Evolutionary conservation across 2,888 invertebrate species (phyloP), one percentile per base, ranked within the genome.

Genomic region (Meteorus cinctellus): DNA sequence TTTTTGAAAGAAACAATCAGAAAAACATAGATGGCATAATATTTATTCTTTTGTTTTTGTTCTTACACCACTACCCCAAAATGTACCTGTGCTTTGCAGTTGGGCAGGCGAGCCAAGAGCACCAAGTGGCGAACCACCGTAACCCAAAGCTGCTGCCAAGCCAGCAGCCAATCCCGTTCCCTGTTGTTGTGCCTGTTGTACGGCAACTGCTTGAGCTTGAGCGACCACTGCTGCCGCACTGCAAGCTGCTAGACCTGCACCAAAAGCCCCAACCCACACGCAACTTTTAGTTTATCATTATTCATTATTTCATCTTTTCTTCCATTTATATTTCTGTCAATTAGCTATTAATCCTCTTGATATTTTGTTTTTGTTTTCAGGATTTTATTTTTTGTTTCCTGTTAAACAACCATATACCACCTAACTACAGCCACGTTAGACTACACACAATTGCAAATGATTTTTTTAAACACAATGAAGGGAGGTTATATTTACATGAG

Each of bases 221-320:
- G 89, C 89, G 80, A 89, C 89, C 83, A 87, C 89, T 73, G 89
- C 89, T 75, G 88, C 89, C 82, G 91, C 91, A 82, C 93, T 93
- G 89, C 92, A 93, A 85, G 93, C 90, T 78, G 93, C 93, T 82
- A 94, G 90, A 86, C 93, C 93, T 92, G 88, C 86, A 88, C 90
- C 88, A 85, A 87, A 87, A 85, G 87, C 88, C 88, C 84, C 83
- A 85, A 84, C 86, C 86, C 82, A 86, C 84, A 86, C 86, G 82
- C 84, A 82, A 80, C 77, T 71, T 76, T 81, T 81, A 78, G 78
- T 75, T 77, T 73, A 68, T 81, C 70, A 74, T 31, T 73, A 77
- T 78, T 75, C 55, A 78, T 77, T 74, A 79, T 78, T 77, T 60
- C 24, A 68, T 48, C 71, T 34, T 51, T 67, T 51, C 12, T 65